These are phyloP conservation scores for Diprion similis DNA, from an alignment of 1,140 invertebrate genomes.

Conservation along the genomic window DNA sequence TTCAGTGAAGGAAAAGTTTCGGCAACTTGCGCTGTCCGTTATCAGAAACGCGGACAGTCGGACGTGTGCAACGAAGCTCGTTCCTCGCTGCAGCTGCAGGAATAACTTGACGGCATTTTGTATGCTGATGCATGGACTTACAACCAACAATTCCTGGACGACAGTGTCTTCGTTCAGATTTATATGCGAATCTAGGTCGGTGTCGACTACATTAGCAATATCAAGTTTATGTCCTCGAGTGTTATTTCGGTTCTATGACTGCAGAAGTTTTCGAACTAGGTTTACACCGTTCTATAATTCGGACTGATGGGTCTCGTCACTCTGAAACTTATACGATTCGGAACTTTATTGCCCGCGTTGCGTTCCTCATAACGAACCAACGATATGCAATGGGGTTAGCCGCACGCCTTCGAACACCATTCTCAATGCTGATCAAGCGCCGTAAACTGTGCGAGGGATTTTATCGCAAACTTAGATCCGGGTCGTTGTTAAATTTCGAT, in stretches of 20 bases:
- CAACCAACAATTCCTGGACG: background rate
- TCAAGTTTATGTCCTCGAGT: background rate
- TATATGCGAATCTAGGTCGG: background rate
- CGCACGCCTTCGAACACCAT: no score
- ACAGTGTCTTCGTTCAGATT: background rate
- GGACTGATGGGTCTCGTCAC: background rate
- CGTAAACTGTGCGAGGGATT: no score
- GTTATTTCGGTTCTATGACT: background rate
- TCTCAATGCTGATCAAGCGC: no score
- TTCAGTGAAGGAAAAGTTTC: background rate
- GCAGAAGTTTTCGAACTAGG: background rate
- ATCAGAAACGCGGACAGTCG: no score
- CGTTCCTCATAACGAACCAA: no score
- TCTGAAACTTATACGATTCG: no score
- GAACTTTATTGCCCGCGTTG: no score
- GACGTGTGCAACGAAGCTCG: no score
- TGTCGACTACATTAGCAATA: slow-evolving; percentile 3
- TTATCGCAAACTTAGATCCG: no score
- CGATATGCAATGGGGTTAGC: no score
- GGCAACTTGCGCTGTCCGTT: background rate
- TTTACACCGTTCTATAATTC: background rate
- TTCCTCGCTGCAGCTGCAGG: no score
- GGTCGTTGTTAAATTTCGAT: no score
- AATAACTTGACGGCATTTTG: background rate
- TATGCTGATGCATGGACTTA: background rate